Percentiles rank a stretch among this genome's conserved stretches.
Conservation (phyloP, 2,113 vertebrate genomes). For the Laterallus jamaicensis region DNA sequence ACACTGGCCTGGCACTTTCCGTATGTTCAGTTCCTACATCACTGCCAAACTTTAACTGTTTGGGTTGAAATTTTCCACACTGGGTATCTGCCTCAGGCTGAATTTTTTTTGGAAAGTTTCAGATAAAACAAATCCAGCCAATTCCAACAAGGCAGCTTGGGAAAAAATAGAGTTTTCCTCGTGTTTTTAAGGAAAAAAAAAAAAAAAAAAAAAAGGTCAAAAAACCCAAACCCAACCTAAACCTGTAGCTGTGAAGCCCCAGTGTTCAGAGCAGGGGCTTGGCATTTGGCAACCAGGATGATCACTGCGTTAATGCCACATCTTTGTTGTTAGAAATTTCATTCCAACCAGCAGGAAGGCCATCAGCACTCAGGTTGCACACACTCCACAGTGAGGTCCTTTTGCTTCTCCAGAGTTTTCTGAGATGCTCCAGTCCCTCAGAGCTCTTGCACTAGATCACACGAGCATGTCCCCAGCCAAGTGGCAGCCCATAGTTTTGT, state of each 20-base stretch:
- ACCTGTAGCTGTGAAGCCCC: not conserved
- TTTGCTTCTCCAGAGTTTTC: not conserved
- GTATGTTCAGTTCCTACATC: not conserved
- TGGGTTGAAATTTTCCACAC: constrained; percentile 46
- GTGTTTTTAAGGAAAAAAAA: not conserved
- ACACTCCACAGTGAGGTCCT: not conserved
- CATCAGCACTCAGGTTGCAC: not conserved
- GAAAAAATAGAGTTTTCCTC: not conserved
- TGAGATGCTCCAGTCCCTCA: not conserved
- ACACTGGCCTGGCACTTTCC: not conserved
- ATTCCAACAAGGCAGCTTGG: not conserved
- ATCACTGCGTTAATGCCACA: fast-evolving
- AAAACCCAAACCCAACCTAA: not conserved
- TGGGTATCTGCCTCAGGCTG: constrained; percentile 13
- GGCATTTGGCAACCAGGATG: not conserved
- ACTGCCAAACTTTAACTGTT: constrained; percentile 1
- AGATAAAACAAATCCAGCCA: not conserved
- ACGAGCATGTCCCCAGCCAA: not conserved
- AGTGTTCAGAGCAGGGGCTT: not conserved
- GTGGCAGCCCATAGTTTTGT: not conserved
- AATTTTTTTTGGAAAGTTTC: not conserved
- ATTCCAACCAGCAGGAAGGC: not conserved
- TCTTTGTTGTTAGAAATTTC: not conserved
- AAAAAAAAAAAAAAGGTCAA: not conserved
- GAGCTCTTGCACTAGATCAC: not conserved